Evolutionary conservation across 2,113 vertebrate genomes (phyloP), one percentile per base, ranked within the genome.

Genomic region (Murina feae): DNA sequence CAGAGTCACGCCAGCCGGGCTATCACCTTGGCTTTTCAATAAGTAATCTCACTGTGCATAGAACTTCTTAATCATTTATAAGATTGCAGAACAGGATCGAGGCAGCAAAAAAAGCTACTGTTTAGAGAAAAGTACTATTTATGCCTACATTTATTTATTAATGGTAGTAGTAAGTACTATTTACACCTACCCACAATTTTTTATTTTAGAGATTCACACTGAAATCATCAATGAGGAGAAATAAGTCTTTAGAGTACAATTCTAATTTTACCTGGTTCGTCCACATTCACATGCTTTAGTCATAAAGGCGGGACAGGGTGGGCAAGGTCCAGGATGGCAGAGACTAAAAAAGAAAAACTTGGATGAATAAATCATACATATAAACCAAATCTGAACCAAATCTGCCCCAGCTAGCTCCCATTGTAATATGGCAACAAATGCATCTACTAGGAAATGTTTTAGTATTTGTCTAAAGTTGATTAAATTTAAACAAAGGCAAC

Each of bases 311-410:
- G 99, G 99, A 96, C 99, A 99, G 0, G 99, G 99, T 74, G 99
- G 99, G 96, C 99, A 99, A 91, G 99, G 99, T 96, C 99, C 99
- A 90, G 99, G 99, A 92, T 99, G 99, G 97, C 99, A 99, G 32
- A 99, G 98, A 82, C 99, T 99, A 94, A 75, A 96, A 97, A 89
- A 84, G 30, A 96, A 97, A 91, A 72, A 74, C 1, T 75, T 69
- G 20, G 66, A 49, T 90, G 63, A 96, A 58, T 85, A 92, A 88
- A 88, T 10, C 68, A 87, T 51, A 84, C 12, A 37, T 32, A 85
- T 35, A 30, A 28, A 90, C 32, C 18, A 91, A 96, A 86, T 14
- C 1, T 66, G 28, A 91, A 80, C 44, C 44, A 81, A 74, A 94
- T 35, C 53, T 92, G 16, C 1, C 42, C 11, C 53, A 76, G 53